Evolutionary conservation across 2,888 invertebrate species (phyloP), one percentile per base, ranked within the genome.

Genomic region (Coelinius sp.): DNA sequence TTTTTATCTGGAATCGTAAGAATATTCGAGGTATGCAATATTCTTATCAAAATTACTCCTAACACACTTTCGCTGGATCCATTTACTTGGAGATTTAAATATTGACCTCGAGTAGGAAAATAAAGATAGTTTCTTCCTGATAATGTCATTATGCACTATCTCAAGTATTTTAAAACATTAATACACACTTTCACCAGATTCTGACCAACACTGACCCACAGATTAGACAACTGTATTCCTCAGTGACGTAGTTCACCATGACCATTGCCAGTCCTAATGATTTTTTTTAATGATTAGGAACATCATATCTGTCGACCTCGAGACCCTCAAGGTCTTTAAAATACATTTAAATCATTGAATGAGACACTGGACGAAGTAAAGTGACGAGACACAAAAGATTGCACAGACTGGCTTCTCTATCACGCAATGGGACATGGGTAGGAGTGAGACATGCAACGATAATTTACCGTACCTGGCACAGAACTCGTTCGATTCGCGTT

Each of bases 391-490:
- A 53, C 2, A 53, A 53, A 53, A 25, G 25, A 53, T 53, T 53
- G 14, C 53, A 53, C 22, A 53, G 25, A 25, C 25, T 25, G 14
- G 14, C 8, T n/a, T 10, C n/a, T 53, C 8, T 53, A 27, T 53
- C 53, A 53, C 53, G 53, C 25, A 25, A 25, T 14, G n/a, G 6
- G n/a, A 3, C 7, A 24, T 53, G 25, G 10, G 53, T 53, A 6
- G 53, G 53, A 53, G 53, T 53, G 53, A 53, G 25, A 53, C 53
- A 53, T 25, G 53, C 25, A 25, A 53, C n/a, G 53, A 53, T 53
- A 53, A 53, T 14, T 27, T 22, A 52, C 52, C 53, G 53, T 53
- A 53, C 53, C 53, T 53, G 53, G 53, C 27, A 53, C 53, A 25
- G 25, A n/a, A 25, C 27, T 53, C 53, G 27, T 27, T 53, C 6